These are phyloP conservation scores for Heliornis fulica DNA, from an alignment of 2,113 vertebrate species.

Conservation along the genomic window DNA sequence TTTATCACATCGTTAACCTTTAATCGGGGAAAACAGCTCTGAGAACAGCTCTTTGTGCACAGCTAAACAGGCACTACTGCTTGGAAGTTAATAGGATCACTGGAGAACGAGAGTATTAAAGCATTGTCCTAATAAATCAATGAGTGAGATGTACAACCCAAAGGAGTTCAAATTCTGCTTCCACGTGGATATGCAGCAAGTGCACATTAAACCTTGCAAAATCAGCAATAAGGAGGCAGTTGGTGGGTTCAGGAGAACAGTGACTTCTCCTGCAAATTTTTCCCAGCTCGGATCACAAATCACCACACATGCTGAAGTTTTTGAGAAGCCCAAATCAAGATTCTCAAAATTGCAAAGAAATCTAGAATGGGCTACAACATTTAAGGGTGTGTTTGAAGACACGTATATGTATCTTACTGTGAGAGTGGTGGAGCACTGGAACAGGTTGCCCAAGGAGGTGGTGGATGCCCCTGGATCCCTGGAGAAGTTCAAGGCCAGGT, in stretches of 20 bases:
- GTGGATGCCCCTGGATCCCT: too few species aligned
- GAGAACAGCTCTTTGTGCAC: conserved; percentile 10
- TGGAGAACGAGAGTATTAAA: not conserved
- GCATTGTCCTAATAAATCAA: conserved; percentile 36
- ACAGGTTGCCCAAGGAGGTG: too few species aligned
- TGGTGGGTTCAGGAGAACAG: not conserved
- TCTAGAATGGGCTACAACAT: not conserved
- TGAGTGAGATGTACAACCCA: not conserved
- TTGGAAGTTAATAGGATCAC: conserved; percentile 15
- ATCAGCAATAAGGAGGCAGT: not conserved
- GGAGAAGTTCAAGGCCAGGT: too few species aligned
- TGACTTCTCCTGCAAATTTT: not conserved
- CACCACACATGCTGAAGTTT: accelerated
- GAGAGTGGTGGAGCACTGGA: too few species aligned
- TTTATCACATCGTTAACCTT: conserved; percentile 15
- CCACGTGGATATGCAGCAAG: conserved; percentile 45
- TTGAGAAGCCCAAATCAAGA: not conserved
- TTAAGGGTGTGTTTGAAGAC: not conserved
- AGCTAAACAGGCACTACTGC: not conserved
- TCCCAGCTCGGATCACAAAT: not conserved
- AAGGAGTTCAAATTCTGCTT: conserved; percentile 62
- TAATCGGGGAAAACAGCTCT: conserved; percentile 36
- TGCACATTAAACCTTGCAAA: conserved; percentile 15
- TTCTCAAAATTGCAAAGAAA: not conserved
- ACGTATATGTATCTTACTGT: too few species aligned